A percentile compares a stretch with the other conserved stretches of the same genome.
phyloP scores from a whole-genome alignment of 2,113 vertebrate species.

The human (Homo sapiens) region GRCh38 chr6:122551501-122552000 shows the following conservation, averaged over 20 bases:
- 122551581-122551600: not conserved
- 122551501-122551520: not conserved
- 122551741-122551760: not conserved
- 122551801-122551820: not conserved
- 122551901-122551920: too few relatives aligned
- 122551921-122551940: not conserved
- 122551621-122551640: not conserved
- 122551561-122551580: not conserved
- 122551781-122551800: not conserved
- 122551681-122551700: not conserved
- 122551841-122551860: not conserved
- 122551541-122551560: not conserved
- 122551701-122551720: not conserved
- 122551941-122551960: not conserved
- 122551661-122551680: not conserved
- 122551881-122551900: too few relatives aligned
- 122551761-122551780: not conserved
- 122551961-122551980: not conserved
- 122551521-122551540: not conserved
- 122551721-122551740: not conserved
- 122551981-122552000: not conserved
- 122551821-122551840: not conserved
- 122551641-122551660: not conserved
- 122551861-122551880: not conserved
- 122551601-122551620: not conserved